Evolutionary conservation across 2,797 vertebrate species (phyloP).

Genomic region (Uromys caudimaculatus): DNA sequence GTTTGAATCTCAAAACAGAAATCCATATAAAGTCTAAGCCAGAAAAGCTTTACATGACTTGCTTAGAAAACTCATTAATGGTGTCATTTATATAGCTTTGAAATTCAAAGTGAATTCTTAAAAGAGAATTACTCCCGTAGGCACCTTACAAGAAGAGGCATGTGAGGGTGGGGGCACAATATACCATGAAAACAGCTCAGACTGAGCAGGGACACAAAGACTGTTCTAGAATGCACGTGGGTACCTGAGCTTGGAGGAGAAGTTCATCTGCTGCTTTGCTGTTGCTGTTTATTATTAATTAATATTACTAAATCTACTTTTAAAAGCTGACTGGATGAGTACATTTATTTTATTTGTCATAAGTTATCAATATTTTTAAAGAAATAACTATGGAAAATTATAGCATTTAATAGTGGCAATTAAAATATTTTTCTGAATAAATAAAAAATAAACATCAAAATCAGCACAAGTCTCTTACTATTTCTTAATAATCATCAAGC

Average conservation of each 20-base stretch:
- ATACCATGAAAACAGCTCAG: background rate
- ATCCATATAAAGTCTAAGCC: conserved; percentile 39
- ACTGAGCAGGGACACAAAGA: conserved; percentile 12
- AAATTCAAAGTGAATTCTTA: conserved; percentile 51
- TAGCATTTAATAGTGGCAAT: conserved; percentile 25
- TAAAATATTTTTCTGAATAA: conserved; percentile 52
- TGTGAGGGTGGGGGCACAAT: background rate
- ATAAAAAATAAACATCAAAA: conserved; percentile 28
- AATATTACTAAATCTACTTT: background rate
- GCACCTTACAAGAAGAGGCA: conserved; percentile 7
- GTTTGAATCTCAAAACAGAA: conserved; percentile 64
- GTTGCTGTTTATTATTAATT: background rate
- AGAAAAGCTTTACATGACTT: conserved; percentile 52
- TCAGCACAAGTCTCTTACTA: background rate
- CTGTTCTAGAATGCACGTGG: conserved; percentile 22
- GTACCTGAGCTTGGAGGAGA: conserved; percentile 16
- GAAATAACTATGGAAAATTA: background rate
- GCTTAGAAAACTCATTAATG: conserved; percentile 47
- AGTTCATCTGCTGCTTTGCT: background rate
- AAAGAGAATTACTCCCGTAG: background rate
- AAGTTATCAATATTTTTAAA: conserved; percentile 25
- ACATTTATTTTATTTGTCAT: conserved; percentile 27
- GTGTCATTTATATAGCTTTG: conserved; percentile 54
- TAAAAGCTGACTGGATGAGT: background rate
- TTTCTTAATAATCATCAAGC: background rate